phyloP scores from a whole-genome alignment of 1,140 invertebrate genomes.

The Archivesica marissinica region DNA sequence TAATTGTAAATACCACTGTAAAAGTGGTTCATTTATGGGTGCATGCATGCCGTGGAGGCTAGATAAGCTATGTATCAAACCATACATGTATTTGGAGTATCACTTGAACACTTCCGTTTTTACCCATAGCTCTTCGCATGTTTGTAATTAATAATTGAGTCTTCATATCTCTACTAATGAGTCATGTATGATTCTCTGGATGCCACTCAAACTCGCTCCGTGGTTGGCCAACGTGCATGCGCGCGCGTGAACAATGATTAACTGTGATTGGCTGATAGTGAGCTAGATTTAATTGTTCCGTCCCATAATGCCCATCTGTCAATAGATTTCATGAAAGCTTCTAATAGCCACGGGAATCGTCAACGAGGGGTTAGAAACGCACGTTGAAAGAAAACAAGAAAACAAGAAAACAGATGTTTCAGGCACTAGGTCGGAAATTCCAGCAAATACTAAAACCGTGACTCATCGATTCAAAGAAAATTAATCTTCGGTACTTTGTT shows the following conservation, averaged over 20 bases:
- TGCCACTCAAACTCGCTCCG: neutral
- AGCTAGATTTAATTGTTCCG: slow-evolving; percentile 33
- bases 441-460: slow-evolving; percentile 17
- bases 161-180: slow-evolving; percentile 34
- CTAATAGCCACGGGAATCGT: neutral
- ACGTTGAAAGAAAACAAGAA: neutral
- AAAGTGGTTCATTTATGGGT: too few species aligned
- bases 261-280: slow-evolving; percentile 2
- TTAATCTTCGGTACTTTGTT: too few species aligned
- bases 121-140: slow-evolving; percentile 3
- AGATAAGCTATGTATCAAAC: too few species aligned
- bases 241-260: slow-evolving; percentile 33
- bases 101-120: slow-evolving; percentile 10
- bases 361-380: slow-evolving; percentile 10
- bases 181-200: slow-evolving; percentile 32
- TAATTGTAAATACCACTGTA: too few species aligned
- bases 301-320: slow-evolving; percentile 55
- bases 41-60: too few species aligned
- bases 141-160: slow-evolving; percentile 45
- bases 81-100: neutral
- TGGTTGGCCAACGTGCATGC: neutral
- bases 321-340: neutral
- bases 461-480: slow-evolving; percentile 12
- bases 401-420: slow-evolving; percentile 42
- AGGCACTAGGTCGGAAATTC: slow-evolving; percentile 29